A percentile compares a stretch with the other conserved stretches of the same genome.
Conservation (phyloP, 2,888 invertebrate genomes). For the Drosophila bunnanda region DNA sequence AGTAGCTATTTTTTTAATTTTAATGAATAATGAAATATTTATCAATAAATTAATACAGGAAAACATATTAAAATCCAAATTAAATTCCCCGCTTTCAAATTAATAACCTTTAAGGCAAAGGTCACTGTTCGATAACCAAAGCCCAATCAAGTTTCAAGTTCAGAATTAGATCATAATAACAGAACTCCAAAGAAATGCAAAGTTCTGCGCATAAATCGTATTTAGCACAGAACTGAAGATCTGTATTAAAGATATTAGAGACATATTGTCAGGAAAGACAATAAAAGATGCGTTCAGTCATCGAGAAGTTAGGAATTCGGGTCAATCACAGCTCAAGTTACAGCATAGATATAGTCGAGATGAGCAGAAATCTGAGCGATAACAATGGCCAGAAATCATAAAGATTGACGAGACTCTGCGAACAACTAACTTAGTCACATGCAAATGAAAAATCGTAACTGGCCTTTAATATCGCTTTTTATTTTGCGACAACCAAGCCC, state of each 20-base stretch:
- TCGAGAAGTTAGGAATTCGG: slow-evolving; percentile 55
- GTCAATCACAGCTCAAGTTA: slow-evolving; percentile 74
- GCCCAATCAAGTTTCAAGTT: slow-evolving; percentile 25
- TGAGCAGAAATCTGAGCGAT: slow-evolving; percentile 41
- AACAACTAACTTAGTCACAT: slow-evolving; percentile 53
- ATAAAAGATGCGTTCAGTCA: slow-evolving; percentile 51
- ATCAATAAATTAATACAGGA: background rate
- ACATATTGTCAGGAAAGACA: slow-evolving; percentile 23
- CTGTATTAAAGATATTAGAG: slow-evolving; percentile 23
- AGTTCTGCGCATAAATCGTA: slow-evolving; percentile 56
- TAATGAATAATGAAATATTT: too few relatives aligned
- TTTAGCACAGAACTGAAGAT: slow-evolving; percentile 48
- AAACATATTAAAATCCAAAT: background rate
- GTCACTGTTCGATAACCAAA: slow-evolving; percentile 59
- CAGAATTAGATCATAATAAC: slow-evolving; percentile 55
- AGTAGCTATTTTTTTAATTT: too few relatives aligned
- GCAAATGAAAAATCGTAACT: slow-evolving; percentile 67
- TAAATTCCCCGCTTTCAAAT: background rate
- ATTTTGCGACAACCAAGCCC: slow-evolving; percentile 47
- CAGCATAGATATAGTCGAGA: slow-evolving; percentile 43
- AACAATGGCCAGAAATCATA: slow-evolving; percentile 48
- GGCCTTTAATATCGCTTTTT: slow-evolving; percentile 58
- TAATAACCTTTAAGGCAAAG: slow-evolving; percentile 20
- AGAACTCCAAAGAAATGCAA: slow-evolving; percentile 41
- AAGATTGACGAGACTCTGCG: slow-evolving; percentile 55